Evolutionary conservation across 1,140 invertebrate genomes (phyloP).

Genomic region (Brachionus manjavacas): DNA sequence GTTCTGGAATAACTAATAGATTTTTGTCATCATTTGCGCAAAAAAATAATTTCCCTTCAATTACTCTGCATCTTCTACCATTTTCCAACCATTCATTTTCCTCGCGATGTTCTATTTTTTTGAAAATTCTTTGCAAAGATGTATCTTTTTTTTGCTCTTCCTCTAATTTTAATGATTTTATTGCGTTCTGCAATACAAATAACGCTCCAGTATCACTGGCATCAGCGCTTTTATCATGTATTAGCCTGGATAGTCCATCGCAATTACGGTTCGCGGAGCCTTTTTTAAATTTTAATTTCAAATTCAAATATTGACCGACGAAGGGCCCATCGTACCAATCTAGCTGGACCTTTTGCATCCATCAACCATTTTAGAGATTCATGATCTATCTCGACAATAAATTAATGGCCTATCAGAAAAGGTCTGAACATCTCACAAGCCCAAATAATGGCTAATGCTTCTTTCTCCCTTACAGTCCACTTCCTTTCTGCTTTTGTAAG

Average conservation of each 20-base stretch:
- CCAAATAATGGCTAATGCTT: neutral
- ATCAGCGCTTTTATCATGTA: no score
- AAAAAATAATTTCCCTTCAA: neutral
- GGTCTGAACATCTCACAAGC: neutral
- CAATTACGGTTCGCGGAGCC: constrained; percentile 47
- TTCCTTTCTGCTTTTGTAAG: neutral
- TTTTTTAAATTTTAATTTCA: constrained; percentile 53
- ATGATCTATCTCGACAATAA: constrained; percentile 44
- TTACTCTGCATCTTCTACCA: neutral
- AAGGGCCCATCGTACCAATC: constrained; percentile 60
- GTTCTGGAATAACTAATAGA: neutral
- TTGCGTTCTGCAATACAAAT: no score
- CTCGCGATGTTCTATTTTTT: neutral
- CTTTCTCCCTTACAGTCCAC: neutral
- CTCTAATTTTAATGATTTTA: no score
- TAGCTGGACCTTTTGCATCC: no score
- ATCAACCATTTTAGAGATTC: no score
- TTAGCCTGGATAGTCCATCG: no score
- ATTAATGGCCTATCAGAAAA: neutral
- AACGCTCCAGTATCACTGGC: no score
- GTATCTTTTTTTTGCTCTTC: no score
- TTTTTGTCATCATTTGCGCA: neutral
- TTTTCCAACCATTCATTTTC: neutral
- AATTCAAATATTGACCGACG: constrained; percentile 58
- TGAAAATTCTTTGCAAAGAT: neutral